These are phyloP conservation scores for Enteromius afrohamiltoni DNA, from an alignment of 2,797 vertebrate species.

Conservation along the genomic window DNA sequence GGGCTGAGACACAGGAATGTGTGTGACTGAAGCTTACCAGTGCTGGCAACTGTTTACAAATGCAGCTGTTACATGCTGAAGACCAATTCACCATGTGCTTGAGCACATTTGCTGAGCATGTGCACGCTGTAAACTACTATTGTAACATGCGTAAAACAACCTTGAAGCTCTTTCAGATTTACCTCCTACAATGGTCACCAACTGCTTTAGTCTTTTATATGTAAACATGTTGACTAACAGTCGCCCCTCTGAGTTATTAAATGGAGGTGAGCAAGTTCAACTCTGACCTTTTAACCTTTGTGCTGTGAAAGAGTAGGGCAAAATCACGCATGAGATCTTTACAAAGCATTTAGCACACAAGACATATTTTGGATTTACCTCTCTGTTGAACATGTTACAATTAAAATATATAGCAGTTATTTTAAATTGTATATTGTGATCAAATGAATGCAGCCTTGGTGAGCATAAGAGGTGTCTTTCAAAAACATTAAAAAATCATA, in stretches of 20 bases:
- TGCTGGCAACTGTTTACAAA: slow-evolving; percentile 64
- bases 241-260: slow-evolving; percentile 21
- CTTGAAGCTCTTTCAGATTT: neutral
- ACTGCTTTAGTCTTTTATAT: neutral
- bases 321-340: neutral
- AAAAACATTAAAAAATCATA: neutral
- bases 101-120: neutral
- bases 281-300: slow-evolving; percentile 49
- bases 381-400: neutral
- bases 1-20: slow-evolving; percentile 70
- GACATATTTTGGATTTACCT: neutral
- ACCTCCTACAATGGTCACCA: neutral
- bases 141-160: neutral
- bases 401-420: neutral
- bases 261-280: slow-evolving; percentile 31
- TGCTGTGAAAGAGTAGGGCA: slow-evolving; percentile 12
- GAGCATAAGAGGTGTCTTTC: neutral
- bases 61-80: slow-evolving; percentile 49
- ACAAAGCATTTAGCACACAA: neutral
- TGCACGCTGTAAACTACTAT: neutral
- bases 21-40: slow-evolving; percentile 64
- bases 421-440: neutral
- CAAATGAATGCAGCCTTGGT: neutral
- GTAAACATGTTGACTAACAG: slow-evolving; percentile 33
- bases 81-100: neutral